These are phyloP conservation scores for Ectemnius lituratus DNA, from an alignment of 2,888 invertebrate genomes.

Conservation along the genomic window DNA sequence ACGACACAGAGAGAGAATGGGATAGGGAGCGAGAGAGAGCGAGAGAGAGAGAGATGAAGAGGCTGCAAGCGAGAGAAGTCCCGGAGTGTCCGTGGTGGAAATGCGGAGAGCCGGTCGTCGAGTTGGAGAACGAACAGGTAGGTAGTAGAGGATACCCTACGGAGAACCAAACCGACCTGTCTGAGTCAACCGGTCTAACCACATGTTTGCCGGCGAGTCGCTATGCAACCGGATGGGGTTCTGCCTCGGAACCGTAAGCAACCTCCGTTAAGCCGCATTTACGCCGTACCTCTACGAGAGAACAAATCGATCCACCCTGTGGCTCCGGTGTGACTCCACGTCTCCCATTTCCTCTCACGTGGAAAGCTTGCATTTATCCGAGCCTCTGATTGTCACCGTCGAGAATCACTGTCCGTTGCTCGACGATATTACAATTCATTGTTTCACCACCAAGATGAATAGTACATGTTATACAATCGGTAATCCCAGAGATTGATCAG, in stretches of 20 bases:
- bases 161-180: slow-evolving; percentile 62
- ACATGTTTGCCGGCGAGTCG: slow-evolving; percentile 70
- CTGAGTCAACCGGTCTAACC: slow-evolving; percentile 72
- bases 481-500: no score
- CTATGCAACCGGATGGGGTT: slow-evolving; percentile 63
- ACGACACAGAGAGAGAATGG: slow-evolving; percentile 4
- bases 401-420: no score
- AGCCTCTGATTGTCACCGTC: no score
- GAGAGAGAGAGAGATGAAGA: not conserved
- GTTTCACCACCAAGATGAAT: no score
- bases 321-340: not conserved
- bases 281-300: slow-evolving; percentile 44
- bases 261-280: slow-evolving; percentile 66
- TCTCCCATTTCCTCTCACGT: slow-evolving; percentile 1
- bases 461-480: no score
- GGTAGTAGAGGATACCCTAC: slow-evolving; percentile 27
- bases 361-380: slow-evolving; percentile 48
- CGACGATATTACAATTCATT: not conserved
- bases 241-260: slow-evolving; percentile 61
- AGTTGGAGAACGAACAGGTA: slow-evolving; percentile 10
- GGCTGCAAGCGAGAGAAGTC: not conserved
- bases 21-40: slow-evolving; percentile 10
- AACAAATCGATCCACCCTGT: slow-evolving; percentile 58
- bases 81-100: slow-evolving; percentile 18
- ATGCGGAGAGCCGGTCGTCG: slow-evolving; percentile 6